Evolutionary conservation across 1,140 invertebrate species (phyloP).

Genomic region (Helicorthomorpha holstii): DNA sequence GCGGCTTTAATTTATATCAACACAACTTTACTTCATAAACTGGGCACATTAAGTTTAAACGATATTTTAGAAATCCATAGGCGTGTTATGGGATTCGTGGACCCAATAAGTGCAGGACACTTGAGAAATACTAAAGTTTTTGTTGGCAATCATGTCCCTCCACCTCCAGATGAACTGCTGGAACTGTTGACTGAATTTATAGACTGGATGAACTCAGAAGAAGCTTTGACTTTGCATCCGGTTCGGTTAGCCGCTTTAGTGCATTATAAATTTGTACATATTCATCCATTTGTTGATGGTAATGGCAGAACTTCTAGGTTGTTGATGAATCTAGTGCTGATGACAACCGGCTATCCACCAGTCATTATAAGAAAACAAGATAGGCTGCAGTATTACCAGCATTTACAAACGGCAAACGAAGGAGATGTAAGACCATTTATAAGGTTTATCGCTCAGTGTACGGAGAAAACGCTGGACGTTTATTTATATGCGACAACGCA

Average conservation of each 20-base stretch:
- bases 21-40: constrained; percentile 51
- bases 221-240: constrained; percentile 63
- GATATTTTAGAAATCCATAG: constrained; percentile 87
- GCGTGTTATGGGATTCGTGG: constrained; percentile 58
- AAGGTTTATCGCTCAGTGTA: constrained; percentile 85
- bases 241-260: constrained; percentile 82
- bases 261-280: constrained; percentile 90
- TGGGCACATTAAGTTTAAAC: constrained; percentile 51
- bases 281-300: constrained; percentile 83
- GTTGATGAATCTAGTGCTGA: constrained; percentile 92
- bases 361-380: constrained; percentile 89
- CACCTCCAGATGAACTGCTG: constrained; percentile 57
- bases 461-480: constrained; percentile 80
- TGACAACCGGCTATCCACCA: constrained; percentile 93
- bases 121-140: constrained; percentile 49
- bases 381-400: constrained; percentile 53
- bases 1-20: constrained; percentile 91
- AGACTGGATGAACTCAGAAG: constrained; percentile 71
- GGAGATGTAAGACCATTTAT: constrained; percentile 86
- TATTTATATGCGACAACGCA: constrained; percentile 70
- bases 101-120: constrained; percentile 31
- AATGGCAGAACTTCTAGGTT: constrained; percentile 88
- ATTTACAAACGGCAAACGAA: constrained; percentile 72
- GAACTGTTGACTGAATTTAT: constrained; percentile 73
- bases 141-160: constrained; percentile 79